Evolutionary conservation across 2,888 invertebrate genomes (phyloP), one percentile per base, ranked within the genome.

Genomic region (Lasioglossum calceatum): DNA sequence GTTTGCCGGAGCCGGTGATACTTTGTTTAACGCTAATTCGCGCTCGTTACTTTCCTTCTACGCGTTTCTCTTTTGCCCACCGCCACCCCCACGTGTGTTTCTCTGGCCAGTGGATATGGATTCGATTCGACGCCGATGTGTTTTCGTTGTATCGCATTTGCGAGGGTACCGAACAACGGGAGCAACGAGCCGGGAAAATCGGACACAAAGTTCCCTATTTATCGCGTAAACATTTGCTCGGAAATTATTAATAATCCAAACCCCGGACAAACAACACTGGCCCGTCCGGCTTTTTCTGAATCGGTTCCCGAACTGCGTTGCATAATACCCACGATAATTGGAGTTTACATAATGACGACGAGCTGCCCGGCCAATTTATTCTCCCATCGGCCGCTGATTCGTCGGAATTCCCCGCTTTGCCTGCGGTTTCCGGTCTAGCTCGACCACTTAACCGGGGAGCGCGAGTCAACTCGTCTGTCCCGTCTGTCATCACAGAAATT

Each of bases 1-100:
- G 89, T 92, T 91, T 78, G 84, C 79, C 77, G 75, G 36, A 64
- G 83, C 82, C 81, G 84, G 84, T 86, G 89, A 42, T 70, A 70
- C 87, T 87, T 89, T 90, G 90, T 91, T 67, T 92, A 89, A 87
- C 89, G 88, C 86, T 90, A 88, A 91, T 93, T 92, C 86, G 88
- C 85, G 85, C 72, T 83, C 80, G 50, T 78, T 83, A 77, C 61
- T 76, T 81, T 58, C 36, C 67, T 39, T 61, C 39, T 23, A 5
- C 27, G 12, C 71, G 5, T 8, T 39, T 64, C 12, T 42, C 36
- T 71, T 23, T 54, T 23, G 27, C 54, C 23, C 54, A 54, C n/a
- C 23, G 2, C 54, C 10, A 10, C 23, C 23, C 54, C 2, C 54
- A 2, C 23, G 23, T 3, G 54, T 3, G 54, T 54, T 54, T 23